phyloP scores from a whole-genome alignment of 2,888 invertebrate species.

The Chrysopilus asiliformis region DNA sequence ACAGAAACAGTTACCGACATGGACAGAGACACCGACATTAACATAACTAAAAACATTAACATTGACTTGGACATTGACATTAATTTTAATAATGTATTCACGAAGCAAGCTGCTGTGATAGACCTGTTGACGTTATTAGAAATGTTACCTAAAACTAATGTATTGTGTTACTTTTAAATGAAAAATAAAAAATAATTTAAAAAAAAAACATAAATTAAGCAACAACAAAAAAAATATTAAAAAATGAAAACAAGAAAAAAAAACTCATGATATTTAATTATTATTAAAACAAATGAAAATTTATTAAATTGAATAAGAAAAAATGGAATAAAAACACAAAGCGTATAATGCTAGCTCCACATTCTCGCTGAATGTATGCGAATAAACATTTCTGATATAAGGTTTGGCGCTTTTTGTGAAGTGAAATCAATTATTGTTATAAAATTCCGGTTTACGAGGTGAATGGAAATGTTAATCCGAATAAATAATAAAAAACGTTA shows the following conservation, averaged over 20 bases:
- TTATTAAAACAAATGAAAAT: too few relatives aligned
- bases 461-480: too few relatives aligned
- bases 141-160: slow-evolving; percentile 11
- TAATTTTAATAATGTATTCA: slow-evolving; percentile 11
- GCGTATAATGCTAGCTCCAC: too few relatives aligned
- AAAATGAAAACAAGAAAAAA: not conserved
- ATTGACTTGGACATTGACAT: not conserved
- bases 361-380: too few relatives aligned
- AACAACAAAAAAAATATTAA: slow-evolving; percentile 1
- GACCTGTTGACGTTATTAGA: slow-evolving; percentile 13
- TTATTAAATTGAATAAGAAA: too few relatives aligned
- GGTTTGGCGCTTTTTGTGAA: too few relatives aligned
- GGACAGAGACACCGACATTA: not conserved
- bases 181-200: slow-evolving; percentile 2
- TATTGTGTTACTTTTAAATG: slow-evolving; percentile 6
- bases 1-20: not conserved
- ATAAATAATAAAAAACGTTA: too few relatives aligned
- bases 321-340: too few relatives aligned
- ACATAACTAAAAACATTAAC: not conserved
- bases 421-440: too few relatives aligned
- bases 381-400: too few relatives aligned
- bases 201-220: not conserved
- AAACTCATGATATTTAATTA: not conserved
- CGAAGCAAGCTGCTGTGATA: slow-evolving; percentile 21
- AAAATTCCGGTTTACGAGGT: too few relatives aligned